Conservation (phyloP, 2,888 invertebrate genomes). For the Drosophila mayaguana region DNA sequence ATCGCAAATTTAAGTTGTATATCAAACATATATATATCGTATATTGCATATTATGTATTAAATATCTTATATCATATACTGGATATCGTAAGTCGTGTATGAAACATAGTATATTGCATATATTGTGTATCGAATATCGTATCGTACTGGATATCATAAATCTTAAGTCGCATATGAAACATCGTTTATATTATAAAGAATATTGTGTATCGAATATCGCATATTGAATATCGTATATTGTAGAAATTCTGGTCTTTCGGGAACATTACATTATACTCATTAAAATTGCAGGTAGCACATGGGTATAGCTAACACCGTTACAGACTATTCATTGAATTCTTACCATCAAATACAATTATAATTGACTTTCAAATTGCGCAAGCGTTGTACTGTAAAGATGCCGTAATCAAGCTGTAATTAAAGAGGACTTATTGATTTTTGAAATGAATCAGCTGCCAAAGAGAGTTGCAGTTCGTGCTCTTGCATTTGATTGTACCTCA, state of each 20-base stretch:
- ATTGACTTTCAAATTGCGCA: background rate
- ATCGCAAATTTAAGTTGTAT: background rate
- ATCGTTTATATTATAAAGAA: background rate
- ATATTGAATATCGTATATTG: background rate
- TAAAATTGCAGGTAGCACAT: background rate
- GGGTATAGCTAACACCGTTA: background rate
- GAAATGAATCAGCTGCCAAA: conserved; percentile 6
- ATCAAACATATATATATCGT: background rate
- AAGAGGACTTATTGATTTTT: conserved; percentile 32
- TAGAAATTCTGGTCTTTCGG: background rate
- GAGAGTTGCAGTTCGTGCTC: background rate
- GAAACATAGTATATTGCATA: background rate
- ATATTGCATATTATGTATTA: background rate
- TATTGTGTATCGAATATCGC: background rate
- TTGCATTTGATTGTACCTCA: conserved; percentile 2
- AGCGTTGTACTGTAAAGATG: background rate
- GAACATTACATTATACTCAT: background rate
- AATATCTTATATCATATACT: background rate
- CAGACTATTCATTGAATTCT: background rate
- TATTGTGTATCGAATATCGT: background rate
- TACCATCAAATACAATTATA: background rate
- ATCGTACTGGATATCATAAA: background rate
- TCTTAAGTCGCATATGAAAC: background rate
- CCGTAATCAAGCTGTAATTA: conserved; percentile 13
- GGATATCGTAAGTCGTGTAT: background rate